Base-by-base conservation (phyloP, 2,797 vertebrate genomes). In the Uromys caudimaculatus region DNA sequence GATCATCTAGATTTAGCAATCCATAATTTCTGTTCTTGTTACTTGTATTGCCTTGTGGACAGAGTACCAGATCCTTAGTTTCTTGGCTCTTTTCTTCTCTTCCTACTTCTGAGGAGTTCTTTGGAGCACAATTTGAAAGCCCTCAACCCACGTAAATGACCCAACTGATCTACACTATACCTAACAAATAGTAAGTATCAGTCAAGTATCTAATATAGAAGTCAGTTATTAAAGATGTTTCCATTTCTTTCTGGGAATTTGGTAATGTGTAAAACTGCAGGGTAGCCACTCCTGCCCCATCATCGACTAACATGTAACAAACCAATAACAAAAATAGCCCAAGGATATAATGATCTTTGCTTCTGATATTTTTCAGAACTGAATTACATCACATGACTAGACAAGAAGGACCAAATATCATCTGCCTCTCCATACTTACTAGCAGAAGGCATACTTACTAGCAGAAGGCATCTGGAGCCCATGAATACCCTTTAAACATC, bases 51-150 rank as follows among this genome's bases (percentile, higher is more conserved):
- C 21, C 60, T 78, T 75, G 21, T 38, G 4, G 50, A 44, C 27
- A n/a, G 14, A 50, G 4, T 8, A 41, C 14, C 44, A 54, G 12
- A 56, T n/a, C 17, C 17, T 64, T 93, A 35, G 85, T 67, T 9
- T 62, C 90, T 75, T 69, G 29, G 23, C 41, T 19, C 1, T 52
- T 4, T 56, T 67, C 35, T 14, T 3, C 50, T 11, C 23, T 87
- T 96, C 89, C 29, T 32, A 6, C 14, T 19, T 95, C 12, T 87
- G 35, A 83, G 38, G 0, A 11, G 7, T 96, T 95, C 52, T 64
- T 95, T 81, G 87, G 88, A 94, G 41, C n/a, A 89, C 27, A 83
- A 2, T 77, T 78, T 76, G 50, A 79, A 96, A 95, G 41, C 10
- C 38, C 32, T 64, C 38, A 41, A 67, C 44, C 64, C 93, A 85